These are phyloP conservation scores for Hylaeus volcanicus DNA, from an alignment of 1,140 invertebrate genomes.

Conservation along the genomic window DNA sequence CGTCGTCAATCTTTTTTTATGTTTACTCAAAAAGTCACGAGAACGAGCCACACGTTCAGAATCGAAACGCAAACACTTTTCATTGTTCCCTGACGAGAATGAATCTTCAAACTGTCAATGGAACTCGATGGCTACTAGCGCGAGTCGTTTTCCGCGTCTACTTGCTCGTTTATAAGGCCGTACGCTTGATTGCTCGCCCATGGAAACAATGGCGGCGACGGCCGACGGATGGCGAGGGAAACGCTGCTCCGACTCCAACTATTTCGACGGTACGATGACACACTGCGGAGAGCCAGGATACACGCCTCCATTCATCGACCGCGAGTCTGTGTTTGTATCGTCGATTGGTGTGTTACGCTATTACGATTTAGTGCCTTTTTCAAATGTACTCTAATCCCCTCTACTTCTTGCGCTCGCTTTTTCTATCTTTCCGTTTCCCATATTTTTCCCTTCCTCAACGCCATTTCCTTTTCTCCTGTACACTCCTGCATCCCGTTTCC, in stretches of 20 bases:
- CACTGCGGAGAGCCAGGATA: conserved; percentile 1
- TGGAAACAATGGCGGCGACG: conserved; percentile 38
- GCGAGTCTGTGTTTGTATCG: background rate
- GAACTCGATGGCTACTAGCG: background rate
- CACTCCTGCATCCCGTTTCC: background rate
- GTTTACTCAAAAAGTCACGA: background rate
- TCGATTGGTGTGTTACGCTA: background rate
- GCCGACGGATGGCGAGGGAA: background rate
- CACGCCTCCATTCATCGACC: background rate
- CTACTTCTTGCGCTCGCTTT: conserved; percentile 1
- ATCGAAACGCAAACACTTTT: background rate
- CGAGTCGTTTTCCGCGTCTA: background rate
- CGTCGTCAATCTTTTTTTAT: background rate
- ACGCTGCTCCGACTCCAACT: conserved; percentile 17
- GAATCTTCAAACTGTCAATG: background rate
- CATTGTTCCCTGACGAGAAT: background rate
- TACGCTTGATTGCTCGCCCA: conserved; percentile 13
- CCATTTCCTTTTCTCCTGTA: conserved; percentile 12
- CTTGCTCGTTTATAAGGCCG: conserved; percentile 4
- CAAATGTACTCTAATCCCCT: background rate
- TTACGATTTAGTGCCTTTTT: background rate
- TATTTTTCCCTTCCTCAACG: background rate
- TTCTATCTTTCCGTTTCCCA: conserved; percentile 7
- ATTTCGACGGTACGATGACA: background rate
- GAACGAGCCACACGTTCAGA: background rate